Percentiles rank a stretch among this genome's conserved stretches.
Conservation (phyloP, 2,797 vertebrate genomes). For the Anniella stebbinsi region DNA sequence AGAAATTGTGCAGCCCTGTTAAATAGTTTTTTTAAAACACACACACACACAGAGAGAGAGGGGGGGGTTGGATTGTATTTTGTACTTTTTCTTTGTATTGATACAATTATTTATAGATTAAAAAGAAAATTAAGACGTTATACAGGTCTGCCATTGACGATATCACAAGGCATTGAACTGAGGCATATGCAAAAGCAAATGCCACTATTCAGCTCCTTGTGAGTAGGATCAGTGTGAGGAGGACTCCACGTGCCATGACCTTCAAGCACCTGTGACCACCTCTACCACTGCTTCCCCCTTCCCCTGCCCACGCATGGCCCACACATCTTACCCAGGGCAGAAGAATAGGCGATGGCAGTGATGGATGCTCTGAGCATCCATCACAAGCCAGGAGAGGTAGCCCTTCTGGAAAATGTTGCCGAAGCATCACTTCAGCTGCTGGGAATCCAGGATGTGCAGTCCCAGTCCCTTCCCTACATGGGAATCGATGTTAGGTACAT, state of each 20-base stretch:
- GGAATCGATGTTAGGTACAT: not conserved
- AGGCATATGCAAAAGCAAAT: no score
- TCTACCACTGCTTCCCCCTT: not conserved
- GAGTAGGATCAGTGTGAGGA: not conserved
- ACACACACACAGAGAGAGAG: no score
- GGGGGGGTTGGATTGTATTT: no score
- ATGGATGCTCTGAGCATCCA: not conserved
- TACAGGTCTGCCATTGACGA: no score
- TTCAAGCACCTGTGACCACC: not conserved
- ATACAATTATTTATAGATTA: no score
- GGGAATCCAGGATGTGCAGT: not conserved
- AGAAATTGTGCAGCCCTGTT: not conserved
- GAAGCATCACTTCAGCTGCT: not conserved
- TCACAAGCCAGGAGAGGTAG: not conserved
- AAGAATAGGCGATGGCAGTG: no score
- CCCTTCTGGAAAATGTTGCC: not conserved
- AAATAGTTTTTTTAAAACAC: no score
- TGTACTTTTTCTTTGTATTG: no score
- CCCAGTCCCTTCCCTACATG: not conserved
- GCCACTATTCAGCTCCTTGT: not conserved
- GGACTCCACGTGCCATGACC: not conserved
- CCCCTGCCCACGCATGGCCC: not conserved
- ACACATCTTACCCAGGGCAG: not conserved
- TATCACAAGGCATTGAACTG: no score
- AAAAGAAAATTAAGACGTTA: no score